Evolutionary conservation across 2,113 vertebrate genomes (phyloP).

Genomic region (Puntigrus tetrazona): DNA sequence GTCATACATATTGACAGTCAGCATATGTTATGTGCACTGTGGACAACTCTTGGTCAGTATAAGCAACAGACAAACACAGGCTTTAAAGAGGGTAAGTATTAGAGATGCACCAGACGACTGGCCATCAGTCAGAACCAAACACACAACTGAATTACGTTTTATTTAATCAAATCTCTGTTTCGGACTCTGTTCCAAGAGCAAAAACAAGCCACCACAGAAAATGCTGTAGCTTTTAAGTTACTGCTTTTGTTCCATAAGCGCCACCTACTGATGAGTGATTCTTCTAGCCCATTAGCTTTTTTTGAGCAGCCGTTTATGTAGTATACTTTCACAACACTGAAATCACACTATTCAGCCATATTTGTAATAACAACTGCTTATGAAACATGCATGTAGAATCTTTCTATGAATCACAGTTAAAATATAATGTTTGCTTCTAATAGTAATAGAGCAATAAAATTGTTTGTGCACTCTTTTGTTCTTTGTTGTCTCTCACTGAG

Average conservation of each 20-base stretch:
- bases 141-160: too few relatives aligned
- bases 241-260: not conserved
- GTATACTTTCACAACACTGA: not conserved
- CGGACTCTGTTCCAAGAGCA: not conserved
- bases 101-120: not conserved
- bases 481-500: too few relatives aligned
- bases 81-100: not conserved
- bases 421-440: too few relatives aligned
- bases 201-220: not conserved
- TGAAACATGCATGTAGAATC: too few relatives aligned
- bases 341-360: not conserved
- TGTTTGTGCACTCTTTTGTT: too few relatives aligned
- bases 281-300: not conserved
- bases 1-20: not conserved
- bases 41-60: not conserved
- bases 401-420: too few relatives aligned
- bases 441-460: too few relatives aligned
- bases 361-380: too few relatives aligned
- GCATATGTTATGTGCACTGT: not conserved
- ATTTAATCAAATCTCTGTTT: too few relatives aligned
- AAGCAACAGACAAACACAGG: too few relatives aligned
- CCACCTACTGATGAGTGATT: not conserved
- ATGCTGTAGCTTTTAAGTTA: not conserved
- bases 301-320: not conserved
- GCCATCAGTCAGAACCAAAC: not conserved